A percentile compares a stretch with the other conserved stretches of the same genome.
Evolutionary conservation across 2,797 vertebrate genomes (phyloP).

Genomic region (Anguilla megastoma): DNA sequence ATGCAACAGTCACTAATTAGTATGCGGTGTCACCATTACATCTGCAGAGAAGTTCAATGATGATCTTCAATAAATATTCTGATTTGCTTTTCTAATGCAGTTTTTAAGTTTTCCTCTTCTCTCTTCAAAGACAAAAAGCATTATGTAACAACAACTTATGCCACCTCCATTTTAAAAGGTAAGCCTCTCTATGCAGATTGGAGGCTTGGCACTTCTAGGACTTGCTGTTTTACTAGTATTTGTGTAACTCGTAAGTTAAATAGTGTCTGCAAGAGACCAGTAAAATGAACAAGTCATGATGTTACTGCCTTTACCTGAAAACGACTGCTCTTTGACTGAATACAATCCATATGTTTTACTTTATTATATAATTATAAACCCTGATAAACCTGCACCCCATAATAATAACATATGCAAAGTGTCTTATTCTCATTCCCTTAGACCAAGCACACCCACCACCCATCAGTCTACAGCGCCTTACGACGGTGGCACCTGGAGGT

Average conservation of each 20-base stretch:
- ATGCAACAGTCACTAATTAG: background rate
- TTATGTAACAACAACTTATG: background rate
- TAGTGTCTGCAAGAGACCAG: background rate
- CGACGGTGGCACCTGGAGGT: constrained; percentile 25
- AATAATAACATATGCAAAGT: background rate
- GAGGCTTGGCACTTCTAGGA: background rate
- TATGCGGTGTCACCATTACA: background rate
- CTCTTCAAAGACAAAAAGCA: background rate
- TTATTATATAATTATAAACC: background rate
- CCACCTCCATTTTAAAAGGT: background rate
- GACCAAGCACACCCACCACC: background rate
- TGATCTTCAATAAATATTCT: background rate
- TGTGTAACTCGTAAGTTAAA: background rate
- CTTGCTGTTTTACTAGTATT: background rate
- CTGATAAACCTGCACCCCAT: background rate
- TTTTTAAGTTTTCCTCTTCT: background rate
- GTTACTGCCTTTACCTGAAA: background rate
- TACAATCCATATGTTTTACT: background rate
- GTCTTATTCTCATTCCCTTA: constrained; percentile 15
- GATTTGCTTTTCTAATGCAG: background rate
- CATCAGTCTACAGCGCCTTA: background rate
- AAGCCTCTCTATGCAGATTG: background rate
- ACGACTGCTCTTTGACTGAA: background rate
- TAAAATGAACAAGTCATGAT: background rate
- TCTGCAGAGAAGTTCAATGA: background rate